A percentile compares a stretch with the other conserved stretches of the same genome.
phyloP scores from a whole-genome alignment of 2,797 vertebrate genomes.

The Protonibea diacanthus region DNA sequence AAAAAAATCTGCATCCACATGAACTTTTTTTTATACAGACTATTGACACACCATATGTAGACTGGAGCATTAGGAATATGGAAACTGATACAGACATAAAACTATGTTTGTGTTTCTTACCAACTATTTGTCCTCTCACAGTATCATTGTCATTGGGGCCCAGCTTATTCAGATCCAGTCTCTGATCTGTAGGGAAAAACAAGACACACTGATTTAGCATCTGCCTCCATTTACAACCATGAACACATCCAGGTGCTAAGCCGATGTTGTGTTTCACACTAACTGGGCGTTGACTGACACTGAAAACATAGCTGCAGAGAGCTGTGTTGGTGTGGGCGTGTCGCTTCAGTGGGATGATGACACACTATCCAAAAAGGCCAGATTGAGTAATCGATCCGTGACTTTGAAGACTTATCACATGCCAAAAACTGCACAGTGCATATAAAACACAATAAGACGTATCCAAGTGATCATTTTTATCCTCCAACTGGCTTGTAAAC shows the following conservation, averaged over 20 bases:
- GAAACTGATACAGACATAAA: not conserved
- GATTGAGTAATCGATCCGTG: not conserved
- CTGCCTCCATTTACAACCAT: not conserved
- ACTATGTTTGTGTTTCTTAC: constrained; percentile 83
- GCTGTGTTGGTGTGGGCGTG: not conserved
- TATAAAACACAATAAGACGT: not conserved
- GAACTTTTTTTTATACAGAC: not conserved
- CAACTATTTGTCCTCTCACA: constrained; percentile 97
- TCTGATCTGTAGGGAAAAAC: constrained; percentile 87
- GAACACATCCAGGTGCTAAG: not conserved
- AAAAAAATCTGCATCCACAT: not conserved
- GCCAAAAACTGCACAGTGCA: not conserved
- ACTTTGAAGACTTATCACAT: not conserved
- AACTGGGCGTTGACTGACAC: not conserved
- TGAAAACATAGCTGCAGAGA: not conserved
- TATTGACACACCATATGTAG: not conserved
- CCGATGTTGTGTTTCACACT: not conserved
- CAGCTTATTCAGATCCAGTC: constrained; percentile 95
- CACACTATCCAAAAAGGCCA: not conserved
- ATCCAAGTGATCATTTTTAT: not conserved
- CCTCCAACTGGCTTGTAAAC: not conserved
- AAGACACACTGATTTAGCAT: constrained; percentile 10
- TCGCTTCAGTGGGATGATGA: not conserved
- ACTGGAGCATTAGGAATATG: not conserved
- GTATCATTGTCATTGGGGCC: constrained; percentile 97